Conservation (phyloP, 2,113 vertebrate species). For the Clinocottus analis region DNA sequence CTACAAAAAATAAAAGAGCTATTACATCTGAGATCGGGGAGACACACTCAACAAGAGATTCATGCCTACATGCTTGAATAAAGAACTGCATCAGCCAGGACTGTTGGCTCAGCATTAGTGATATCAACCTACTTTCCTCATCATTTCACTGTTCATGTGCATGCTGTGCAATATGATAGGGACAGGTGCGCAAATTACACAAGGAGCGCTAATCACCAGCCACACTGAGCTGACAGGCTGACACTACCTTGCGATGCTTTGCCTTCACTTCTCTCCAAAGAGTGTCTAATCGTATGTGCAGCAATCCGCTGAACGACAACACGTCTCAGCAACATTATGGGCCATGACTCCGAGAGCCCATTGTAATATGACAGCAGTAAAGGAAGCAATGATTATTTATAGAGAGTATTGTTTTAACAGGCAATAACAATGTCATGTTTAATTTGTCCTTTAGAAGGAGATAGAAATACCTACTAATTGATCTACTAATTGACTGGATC, state of each 20-base stretch:
- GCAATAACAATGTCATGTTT: background rate
- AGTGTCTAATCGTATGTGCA: conserved; percentile 42
- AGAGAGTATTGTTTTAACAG: background rate
- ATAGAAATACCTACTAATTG: background rate
- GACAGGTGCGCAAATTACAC: conserved; percentile 42
- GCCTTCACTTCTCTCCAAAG: conserved; percentile 21
- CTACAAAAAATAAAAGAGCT: background rate
- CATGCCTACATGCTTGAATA: background rate
- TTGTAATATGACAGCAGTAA: conserved; percentile 1
- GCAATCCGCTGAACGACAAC: conserved; percentile 39
- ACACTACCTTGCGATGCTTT: conserved; percentile 14
- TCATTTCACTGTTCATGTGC: conserved; percentile 11
- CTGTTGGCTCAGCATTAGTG: conserved; percentile 22
- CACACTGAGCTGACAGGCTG: conserved; percentile 31
- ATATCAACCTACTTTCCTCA: conserved; percentile 6
- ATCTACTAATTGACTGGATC: background rate
- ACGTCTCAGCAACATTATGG: conserved; percentile 27
- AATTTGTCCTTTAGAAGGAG: background rate
- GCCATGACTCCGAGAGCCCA: conserved; percentile 20
- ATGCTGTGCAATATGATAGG: conserved; percentile 32
- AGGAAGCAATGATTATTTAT: background rate
- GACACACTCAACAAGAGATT: background rate
- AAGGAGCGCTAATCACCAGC: conserved; percentile 52
- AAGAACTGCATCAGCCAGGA: background rate
- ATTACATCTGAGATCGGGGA: background rate